These are phyloP conservation scores for Trinorchestia longiramus DNA, from an alignment of 1,140 invertebrate species.

Conservation along the genomic window DNA sequence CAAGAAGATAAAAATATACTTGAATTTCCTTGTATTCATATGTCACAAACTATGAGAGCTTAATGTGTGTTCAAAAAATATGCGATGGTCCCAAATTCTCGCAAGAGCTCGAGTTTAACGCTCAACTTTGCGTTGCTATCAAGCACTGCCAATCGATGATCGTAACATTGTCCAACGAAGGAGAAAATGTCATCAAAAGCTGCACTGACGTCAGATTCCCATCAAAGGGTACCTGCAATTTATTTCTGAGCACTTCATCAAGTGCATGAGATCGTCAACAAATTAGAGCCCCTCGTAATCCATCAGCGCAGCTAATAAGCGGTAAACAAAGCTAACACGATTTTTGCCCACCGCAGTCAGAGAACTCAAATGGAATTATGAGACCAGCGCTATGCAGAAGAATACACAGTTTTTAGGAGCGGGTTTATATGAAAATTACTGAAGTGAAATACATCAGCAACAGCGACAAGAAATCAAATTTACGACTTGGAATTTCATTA, in stretches of 20 bases:
- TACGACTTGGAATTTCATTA: not conserved
- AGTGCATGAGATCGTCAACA: not conserved
- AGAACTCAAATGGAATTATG: not conserved
- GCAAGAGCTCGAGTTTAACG: not conserved
- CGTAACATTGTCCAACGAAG: not conserved
- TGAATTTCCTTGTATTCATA: no score
- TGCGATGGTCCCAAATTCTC: not conserved
- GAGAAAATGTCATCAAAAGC: slow-evolving; percentile 1
- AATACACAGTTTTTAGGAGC: not conserved
- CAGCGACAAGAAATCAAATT: not conserved
- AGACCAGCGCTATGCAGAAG: not conserved
- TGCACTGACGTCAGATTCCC: not conserved
- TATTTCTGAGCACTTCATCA: not conserved
- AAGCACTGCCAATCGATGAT: not conserved
- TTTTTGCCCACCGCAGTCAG: not conserved
- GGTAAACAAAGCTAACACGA: not conserved
- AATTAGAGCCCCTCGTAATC: not conserved
- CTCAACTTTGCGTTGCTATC: not conserved
- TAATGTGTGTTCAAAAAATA: not conserved
- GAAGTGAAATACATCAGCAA: not conserved
- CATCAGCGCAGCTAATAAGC: not conserved
- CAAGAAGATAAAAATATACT: no score
- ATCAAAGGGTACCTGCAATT: not conserved
- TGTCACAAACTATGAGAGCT: not conserved
- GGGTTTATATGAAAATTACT: not conserved